Conservation (phyloP, 1,140 invertebrate genomes). For the Cydia pomonella region DNA sequence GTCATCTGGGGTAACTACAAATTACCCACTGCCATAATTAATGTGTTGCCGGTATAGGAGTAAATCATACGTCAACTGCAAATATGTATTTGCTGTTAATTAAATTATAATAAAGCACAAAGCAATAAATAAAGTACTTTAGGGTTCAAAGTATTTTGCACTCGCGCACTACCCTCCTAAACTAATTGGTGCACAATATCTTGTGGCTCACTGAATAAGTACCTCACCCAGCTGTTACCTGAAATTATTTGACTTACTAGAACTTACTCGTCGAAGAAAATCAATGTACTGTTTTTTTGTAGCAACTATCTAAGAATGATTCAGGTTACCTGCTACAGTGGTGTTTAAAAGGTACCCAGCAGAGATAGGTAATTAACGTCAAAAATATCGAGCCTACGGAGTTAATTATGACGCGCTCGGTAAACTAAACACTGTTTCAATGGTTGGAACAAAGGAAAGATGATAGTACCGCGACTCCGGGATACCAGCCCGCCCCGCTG, state of each 20-base stretch:
- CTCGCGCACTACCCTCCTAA: not conserved
- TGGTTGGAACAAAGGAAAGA: too few species aligned
- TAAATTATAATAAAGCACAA: conserved; percentile 17
- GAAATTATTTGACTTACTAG: not conserved
- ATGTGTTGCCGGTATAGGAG: conserved; percentile 2
- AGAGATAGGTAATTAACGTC: too few species aligned
- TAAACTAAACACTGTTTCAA: too few species aligned
- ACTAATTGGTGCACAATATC: conserved; percentile 17
- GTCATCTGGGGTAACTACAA: conserved; percentile 51
- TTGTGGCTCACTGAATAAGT: conserved; percentile 5
- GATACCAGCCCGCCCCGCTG: too few species aligned
- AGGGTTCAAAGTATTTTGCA: too few species aligned
- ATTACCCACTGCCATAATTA: conserved; percentile 40
- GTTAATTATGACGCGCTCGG: too few species aligned
- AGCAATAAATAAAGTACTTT: conserved; percentile 19
- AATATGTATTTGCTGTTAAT: conserved; percentile 6
- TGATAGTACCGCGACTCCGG: too few species aligned
- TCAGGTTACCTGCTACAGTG: too few species aligned
- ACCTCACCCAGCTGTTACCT: not conserved
- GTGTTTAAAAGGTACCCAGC: too few species aligned
- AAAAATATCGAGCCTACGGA: too few species aligned
- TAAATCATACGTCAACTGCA: conserved; percentile 9
- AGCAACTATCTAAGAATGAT: not conserved
- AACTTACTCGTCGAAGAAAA: too few species aligned
- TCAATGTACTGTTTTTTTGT: not conserved